A percentile compares a stretch with the other conserved stretches of the same genome.
Conservation (phyloP, 2,888 invertebrate species). For the Dasysyrphus tricinctus region DNA sequence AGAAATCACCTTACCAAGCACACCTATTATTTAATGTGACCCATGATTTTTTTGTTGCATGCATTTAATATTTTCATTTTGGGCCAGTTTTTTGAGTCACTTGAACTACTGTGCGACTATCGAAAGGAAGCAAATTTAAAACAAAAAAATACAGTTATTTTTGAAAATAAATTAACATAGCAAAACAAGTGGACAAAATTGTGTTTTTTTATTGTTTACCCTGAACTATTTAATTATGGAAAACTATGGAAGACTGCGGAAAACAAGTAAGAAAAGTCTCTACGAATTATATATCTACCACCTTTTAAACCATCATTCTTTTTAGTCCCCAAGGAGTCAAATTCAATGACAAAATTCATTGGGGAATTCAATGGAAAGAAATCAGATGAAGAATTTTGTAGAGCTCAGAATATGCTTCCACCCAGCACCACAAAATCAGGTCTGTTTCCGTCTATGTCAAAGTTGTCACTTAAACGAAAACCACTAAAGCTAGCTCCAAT, state of each 20-base stretch:
- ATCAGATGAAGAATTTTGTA: conserved; percentile 29
- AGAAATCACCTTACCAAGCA: no score
- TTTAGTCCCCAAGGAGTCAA: conserved; percentile 47
- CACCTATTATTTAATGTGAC: no score
- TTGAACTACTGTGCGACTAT: background rate
- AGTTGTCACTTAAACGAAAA: conserved; percentile 46
- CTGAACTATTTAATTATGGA: conserved; percentile 30
- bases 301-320: background rate
- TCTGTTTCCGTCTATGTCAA: conserved; percentile 45
- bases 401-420: conserved; percentile 31
- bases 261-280: conserved; percentile 77
- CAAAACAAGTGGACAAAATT: background rate
- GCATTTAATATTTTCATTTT: background rate
- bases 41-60: no score
- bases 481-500: conserved; percentile 60
- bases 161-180: conserved; percentile 27
- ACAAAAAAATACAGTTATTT: conserved; percentile 49
- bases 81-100: background rate
- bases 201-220: background rate
- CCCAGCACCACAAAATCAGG: conserved; percentile 5
- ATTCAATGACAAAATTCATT: conserved; percentile 64
- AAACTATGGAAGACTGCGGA: conserved; percentile 74
- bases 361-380: conserved; percentile 35
- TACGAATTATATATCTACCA: background rate
- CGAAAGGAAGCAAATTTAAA: background rate